Base-by-base conservation (phyloP, 2,113 vertebrate species). In the Aptenodytes forsteri region DNA sequence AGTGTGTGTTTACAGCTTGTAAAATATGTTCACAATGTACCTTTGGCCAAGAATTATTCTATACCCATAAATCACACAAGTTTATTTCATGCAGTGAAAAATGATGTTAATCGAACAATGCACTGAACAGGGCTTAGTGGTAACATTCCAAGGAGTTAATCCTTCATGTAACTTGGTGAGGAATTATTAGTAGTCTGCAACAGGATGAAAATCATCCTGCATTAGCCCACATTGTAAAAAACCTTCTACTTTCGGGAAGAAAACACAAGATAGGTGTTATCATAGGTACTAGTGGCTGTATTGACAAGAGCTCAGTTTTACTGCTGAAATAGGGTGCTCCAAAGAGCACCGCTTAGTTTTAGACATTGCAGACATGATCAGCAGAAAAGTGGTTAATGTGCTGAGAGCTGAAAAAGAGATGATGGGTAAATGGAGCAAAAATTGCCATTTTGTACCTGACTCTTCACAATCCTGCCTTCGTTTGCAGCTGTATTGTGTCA, bases 391-490 rank as follows among this genome's bases (percentile, higher is more conserved):
- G 71, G 95, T 97, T 97, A 95, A 97, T 90, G 93, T 96, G 92
- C 95, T 94, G 93, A 97, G 70, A 81, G 87, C 82, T 94, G 80
- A 42, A 93, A 97, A 95, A 95, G 84, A 93, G 92, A 96, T 88
- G 88, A 82, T 88, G 76, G 93, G 44, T 95, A 92, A 97, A 97
- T 84, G 52, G 85, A 96, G 90, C 82, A 96, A 97, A 96, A 97
- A 86, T 96, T 97, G 95, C 96, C 85, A 92, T 96, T 97, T 96
- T 94, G 93, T 97, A 95, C 96, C 96, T 97, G 96, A 86, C 61
- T 94, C 59, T 95, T 96, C 92, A 58, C 91, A 89, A 95, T 87
- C 90, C 64, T 92, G 87, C 75, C 71, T 96, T 95, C 87, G 6
- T 95, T 90, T 95, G 92, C 87, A 79, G 87, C 93, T 83, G 95